Evolutionary conservation across 2,888 invertebrate species (phyloP).

Genomic region (Drosophila fulvimacula): DNA sequence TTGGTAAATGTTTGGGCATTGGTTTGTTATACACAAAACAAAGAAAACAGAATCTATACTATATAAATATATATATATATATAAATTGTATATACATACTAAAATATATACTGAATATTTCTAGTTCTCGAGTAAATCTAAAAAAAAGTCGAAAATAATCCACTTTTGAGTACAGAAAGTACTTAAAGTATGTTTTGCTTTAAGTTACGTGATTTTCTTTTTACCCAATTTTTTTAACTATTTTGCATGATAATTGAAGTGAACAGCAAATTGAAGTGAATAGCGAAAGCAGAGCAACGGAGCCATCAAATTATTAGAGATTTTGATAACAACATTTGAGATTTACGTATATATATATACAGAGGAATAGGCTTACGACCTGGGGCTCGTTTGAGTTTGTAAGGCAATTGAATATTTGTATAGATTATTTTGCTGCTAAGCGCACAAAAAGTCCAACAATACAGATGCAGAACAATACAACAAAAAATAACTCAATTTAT

Average conservation of each 20-base stretch:
- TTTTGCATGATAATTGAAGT: conserved; percentile 15
- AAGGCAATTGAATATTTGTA: conserved; percentile 64
- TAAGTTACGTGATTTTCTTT: conserved; percentile 50
- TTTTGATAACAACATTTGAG: conserved; percentile 72
- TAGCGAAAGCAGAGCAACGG: conserved; percentile 5
- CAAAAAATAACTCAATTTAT: conserved; percentile 45
- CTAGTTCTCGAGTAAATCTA: conserved; percentile 43
- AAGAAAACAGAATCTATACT: conserved; percentile 9
- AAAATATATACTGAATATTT: conserved; percentile 32
- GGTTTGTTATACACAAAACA: conserved; percentile 43
- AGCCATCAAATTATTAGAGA: conserved; percentile 46
- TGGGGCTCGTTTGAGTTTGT: conserved; percentile 52
- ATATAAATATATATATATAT: conserved; percentile 24
- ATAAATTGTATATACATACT: conserved; percentile 44
- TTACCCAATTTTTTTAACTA: conserved; percentile 24
- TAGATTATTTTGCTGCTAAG: conserved; percentile 66
- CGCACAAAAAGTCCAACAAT: conserved; percentile 74
- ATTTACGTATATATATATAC: conserved; percentile 55
- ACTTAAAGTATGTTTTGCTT: conserved; percentile 67
- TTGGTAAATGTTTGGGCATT: conserved; percentile 62
- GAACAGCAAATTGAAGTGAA: conserved; percentile 18
- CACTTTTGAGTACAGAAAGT: conserved; percentile 21
- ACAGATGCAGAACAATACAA: conserved; percentile 17
- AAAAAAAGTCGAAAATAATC: conserved; percentile 13
- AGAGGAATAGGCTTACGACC: conserved; percentile 59